Evolutionary conservation across 2,113 vertebrate genomes (phyloP).

Genomic region (Porphyrio hochstetteri): DNA sequence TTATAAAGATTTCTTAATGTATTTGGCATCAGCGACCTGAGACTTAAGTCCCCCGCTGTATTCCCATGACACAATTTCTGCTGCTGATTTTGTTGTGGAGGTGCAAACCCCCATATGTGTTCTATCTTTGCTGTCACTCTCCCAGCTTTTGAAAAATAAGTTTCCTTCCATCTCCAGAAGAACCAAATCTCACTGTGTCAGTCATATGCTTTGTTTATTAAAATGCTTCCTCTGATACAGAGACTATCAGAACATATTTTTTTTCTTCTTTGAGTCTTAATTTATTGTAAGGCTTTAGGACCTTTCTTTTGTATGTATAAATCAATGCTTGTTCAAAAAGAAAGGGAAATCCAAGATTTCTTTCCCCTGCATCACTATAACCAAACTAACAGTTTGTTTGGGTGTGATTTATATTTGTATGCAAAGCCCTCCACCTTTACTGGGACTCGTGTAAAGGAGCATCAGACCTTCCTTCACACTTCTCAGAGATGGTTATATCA

Average conservation of each 20-base stretch:
- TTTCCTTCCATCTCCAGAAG: background rate
- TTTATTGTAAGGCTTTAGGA: background rate
- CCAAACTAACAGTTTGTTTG: background rate
- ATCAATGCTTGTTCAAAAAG: background rate
- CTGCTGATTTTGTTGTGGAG: background rate
- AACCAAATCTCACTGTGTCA: background rate
- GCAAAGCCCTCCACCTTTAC: background rate
- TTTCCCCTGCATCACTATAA: background rate
- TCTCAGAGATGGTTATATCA: background rate
- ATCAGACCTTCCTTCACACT: background rate
- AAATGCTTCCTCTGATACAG: background rate
- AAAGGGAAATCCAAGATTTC: background rate
- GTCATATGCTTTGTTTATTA: background rate
- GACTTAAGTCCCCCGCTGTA: background rate
- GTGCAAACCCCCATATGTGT: background rate
- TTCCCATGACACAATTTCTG: background rate
- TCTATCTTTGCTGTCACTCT: background rate
- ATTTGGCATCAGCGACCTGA: background rate
- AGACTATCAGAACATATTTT: background rate
- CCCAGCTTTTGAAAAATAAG: background rate
- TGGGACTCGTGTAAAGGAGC: background rate
- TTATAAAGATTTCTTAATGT: background rate
- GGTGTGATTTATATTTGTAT: background rate
- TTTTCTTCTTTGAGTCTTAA: background rate
- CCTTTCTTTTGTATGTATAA: background rate